Base-by-base conservation (phyloP, 2,113 vertebrate genomes). In the Cavia porcellus region DNA sequence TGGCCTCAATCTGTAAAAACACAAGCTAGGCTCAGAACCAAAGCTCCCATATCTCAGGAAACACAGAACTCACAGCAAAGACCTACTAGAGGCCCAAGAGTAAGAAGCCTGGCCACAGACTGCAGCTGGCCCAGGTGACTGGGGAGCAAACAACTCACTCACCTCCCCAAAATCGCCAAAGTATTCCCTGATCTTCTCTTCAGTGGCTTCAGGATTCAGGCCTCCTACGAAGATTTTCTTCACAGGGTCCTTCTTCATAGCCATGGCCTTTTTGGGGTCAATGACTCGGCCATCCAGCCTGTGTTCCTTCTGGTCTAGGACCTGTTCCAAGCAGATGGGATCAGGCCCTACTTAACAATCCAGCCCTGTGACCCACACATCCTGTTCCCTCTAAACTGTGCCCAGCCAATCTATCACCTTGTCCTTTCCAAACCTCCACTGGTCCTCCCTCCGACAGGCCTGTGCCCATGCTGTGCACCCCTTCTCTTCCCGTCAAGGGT, bases 181-280 rank as follows among this genome's bases (percentile, higher is more conserved):
- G 98, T 99, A 99, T 97, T 99, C 99, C 96, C 99, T 99, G 96
- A 99, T 99, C 97, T 99, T 99, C 86, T 99, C 99, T 98, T 99
- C 99, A 55, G 99, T 99, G 20, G 99, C 99, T 98, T 99, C 99
- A 81, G 99, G 99, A 94, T 99, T 99, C 89, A 99, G 98, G 86
- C 99, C 99, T 14, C 99, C 99, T 47, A 99, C 99, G 98, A 99
- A 99, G 97, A 99, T 99, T 98, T 99, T 99, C 98, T 99, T 99
- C 88, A 99, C 99, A 7, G 99, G 99, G 81, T 99, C 99, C 89
- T 99, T 99, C 97, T 99, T 99, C 99, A 99, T 99, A 9, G 99
- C 99, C 99, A 99, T 99, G 50, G 99, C 99, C 95, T 99, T 99
- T 98, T 99, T 99, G 57, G 99, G 99, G 97, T 99, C 99, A 96